These are phyloP conservation scores for Amphilophus citrinellus DNA, from an alignment of 2,113 vertebrate species.

Conservation along the genomic window DNA sequence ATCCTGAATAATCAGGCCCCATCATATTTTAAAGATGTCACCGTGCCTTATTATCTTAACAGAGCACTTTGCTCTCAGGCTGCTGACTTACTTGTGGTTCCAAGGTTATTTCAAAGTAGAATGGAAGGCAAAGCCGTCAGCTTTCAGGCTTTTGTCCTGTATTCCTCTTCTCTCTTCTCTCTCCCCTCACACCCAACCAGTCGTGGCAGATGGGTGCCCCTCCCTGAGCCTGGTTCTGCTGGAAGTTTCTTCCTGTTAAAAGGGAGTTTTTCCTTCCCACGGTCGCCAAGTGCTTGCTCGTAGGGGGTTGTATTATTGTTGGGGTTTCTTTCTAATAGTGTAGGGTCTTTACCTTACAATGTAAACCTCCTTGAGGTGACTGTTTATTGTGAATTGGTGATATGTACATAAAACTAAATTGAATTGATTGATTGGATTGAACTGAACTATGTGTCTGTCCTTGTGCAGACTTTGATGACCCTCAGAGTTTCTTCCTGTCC, in stretches of 20 bases:
- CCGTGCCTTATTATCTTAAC: not conserved
- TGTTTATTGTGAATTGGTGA: not conserved
- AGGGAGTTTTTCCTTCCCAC: not conserved
- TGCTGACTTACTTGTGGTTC: too few species aligned
- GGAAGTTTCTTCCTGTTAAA: not conserved
- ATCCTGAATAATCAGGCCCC: not conserved
- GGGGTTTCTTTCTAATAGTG: too few species aligned
- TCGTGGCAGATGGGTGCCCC: too few species aligned
- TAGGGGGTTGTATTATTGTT: not conserved
- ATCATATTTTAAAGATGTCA: not conserved
- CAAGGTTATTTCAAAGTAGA: too few species aligned
- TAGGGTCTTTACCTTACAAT: too few species aligned
- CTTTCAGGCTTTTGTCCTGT: too few species aligned
- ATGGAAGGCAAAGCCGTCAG: too few species aligned
- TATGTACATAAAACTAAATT: not conserved
- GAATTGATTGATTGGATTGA: not conserved
- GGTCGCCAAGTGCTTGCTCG: not conserved
- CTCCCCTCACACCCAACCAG: too few species aligned
- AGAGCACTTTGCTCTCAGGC: too few species aligned
- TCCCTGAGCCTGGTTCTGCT: too few species aligned
- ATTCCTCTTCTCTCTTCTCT: too few species aligned
- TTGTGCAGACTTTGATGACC: constrained; percentile 84
- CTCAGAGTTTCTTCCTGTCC: constrained; percentile 89
- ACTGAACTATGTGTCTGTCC: constrained; percentile 21
- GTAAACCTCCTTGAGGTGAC: not conserved